A percentile compares a stretch with the other conserved stretches of the same genome.
Evolutionary conservation across 2,888 invertebrate species (phyloP).

Genomic region (Onthophagus sagittarius): DNA sequence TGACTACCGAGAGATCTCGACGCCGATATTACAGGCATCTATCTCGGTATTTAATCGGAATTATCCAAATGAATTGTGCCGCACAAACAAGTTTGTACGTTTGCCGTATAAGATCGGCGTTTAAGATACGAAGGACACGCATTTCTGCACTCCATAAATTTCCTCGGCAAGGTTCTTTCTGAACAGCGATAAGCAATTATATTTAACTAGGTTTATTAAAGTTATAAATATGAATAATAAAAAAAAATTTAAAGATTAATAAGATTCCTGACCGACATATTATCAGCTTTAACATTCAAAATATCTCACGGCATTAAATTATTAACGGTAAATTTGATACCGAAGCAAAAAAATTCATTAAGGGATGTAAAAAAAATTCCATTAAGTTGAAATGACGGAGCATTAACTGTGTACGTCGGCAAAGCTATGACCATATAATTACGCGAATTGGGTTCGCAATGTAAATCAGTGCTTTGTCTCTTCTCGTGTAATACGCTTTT

Average conservation of each 20-base stretch:
- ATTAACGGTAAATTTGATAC: neutral
- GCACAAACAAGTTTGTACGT: neutral
- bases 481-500: neutral
- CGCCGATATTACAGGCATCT: neutral
- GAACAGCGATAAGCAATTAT: neutral
- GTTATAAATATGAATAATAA: neutral
- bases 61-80: neutral
- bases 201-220: neutral
- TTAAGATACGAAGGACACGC: neutral
- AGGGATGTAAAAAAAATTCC: neutral
- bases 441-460: neutral
- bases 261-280: neutral
- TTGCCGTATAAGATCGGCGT: neutral
- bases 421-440: neutral
- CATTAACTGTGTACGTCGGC: neutral
- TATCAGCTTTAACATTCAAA: neutral
- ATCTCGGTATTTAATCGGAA: conserved; percentile 3
- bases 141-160: neutral
- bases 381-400: neutral
- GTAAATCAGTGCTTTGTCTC: neutral
- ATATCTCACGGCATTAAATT: neutral
- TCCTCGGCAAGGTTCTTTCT: neutral
- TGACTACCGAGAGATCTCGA: conserved; percentile 7
- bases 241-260: neutral
- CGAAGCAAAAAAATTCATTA: neutral